These are phyloP conservation scores for Orcinus orca DNA, from an alignment of 2,113 vertebrate genomes.

Conservation along the genomic window DNA sequence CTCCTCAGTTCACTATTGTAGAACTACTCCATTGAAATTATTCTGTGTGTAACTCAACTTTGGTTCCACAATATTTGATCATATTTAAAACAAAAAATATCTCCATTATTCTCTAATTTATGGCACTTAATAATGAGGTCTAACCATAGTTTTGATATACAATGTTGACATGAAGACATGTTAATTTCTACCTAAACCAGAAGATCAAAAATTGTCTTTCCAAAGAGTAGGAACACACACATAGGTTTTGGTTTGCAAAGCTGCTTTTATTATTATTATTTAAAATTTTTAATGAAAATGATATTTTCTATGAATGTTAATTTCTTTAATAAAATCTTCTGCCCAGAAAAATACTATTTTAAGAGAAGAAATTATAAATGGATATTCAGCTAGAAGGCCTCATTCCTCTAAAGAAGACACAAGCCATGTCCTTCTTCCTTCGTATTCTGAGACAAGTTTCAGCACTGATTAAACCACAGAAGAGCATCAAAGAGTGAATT, in stretches of 20 bases:
- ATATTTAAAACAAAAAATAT: slow-evolving; percentile 59
- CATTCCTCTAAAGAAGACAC: neutral
- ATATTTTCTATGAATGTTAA: neutral
- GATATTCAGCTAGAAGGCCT: slow-evolving; percentile 57
- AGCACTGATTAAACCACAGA: slow-evolving; percentile 61
- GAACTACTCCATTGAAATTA: slow-evolving; percentile 57
- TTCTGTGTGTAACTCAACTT: slow-evolving; percentile 54
- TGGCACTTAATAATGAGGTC: slow-evolving; percentile 63
- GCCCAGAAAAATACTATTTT: slow-evolving; percentile 53
- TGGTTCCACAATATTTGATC: slow-evolving; percentile 66
- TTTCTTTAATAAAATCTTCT: neutral
- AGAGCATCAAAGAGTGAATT: slow-evolving; percentile 64
- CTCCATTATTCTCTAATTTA: slow-evolving; percentile 66
- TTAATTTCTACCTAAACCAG: slow-evolving; percentile 73
- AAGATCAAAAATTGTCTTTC: slow-evolving; percentile 59
- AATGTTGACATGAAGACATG: slow-evolving; percentile 66
- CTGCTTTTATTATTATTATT: neutral
- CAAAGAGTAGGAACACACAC: slow-evolving; percentile 33
- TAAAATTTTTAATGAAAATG: neutral
- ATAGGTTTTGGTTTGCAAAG: neutral
- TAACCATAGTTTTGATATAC: slow-evolving; percentile 66
- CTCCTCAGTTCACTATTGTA: neutral
- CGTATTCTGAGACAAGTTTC: slow-evolving; percentile 56
- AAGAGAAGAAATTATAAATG: slow-evolving; percentile 21
- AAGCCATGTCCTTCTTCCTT: neutral